Base-by-base conservation (phyloP, 2,113 vertebrate species). In the Chauna torquata region DNA sequence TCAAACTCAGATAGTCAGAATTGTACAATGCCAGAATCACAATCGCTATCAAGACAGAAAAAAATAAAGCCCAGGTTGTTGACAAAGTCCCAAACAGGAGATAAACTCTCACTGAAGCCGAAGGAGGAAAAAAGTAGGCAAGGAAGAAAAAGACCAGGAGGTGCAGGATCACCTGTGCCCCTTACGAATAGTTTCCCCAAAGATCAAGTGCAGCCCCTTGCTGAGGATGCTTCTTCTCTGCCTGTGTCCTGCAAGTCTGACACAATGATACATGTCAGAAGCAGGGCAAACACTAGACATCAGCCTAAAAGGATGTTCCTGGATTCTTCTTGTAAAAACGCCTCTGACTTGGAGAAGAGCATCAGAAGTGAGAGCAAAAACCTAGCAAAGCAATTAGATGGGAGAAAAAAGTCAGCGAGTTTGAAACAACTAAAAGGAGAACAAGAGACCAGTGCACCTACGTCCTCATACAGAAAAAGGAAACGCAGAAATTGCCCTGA, bases 181-280 rank as follows among this genome's bases (percentile, higher is more conserved):
- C 1, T 4, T 8, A 0, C 34, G 12, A 40, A 12, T 3, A 59
- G 4, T 2, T 15, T 20, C 8, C 6, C 16, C 1, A 0, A 1
- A 61, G 50, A 32, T 16, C 3, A 9, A 12, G 28, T 24, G 0
- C 40, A 28, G 44, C 30, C 20, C 11, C 18, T 8, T 4, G 30
- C 62, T 40, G 64, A 32, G 69, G 84, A 61, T 2, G 54, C 13
- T 9, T 47, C 78, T 28, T 65, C 32, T 0, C 16, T 4, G 5
- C 4, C 64, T 5, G 16, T 45, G 2, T 38, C 34, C 7, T 30
- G 45, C 2, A 28, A 18, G 28, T 18, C 70, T 9, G 9, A 13
- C 11, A 1, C 9, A 0, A 16, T 1, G 18, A 28, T 11, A 0
- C 27, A 64, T 40, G 16, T 19, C 11, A 36, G 74, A 12, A 89